Evolutionary conservation across 1,140 invertebrate species (phyloP).

Genomic region (Bombus confusus): DNA sequence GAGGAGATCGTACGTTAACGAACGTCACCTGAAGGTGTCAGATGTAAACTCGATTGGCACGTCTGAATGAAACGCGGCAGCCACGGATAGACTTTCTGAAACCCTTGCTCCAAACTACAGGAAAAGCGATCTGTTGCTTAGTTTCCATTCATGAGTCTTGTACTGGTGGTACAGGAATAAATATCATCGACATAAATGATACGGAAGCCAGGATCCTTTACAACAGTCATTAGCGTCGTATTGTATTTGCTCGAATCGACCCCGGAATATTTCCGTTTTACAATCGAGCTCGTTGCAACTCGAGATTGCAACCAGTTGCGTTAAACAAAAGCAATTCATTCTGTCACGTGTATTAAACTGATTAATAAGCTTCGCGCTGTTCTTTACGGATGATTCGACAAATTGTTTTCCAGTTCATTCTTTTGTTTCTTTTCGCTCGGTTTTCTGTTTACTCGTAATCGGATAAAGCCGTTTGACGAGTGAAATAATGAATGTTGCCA

Average conservation of each 20-base stretch:
- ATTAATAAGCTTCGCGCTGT: background rate
- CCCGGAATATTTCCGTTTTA: background rate
- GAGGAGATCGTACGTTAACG: conserved; percentile 63
- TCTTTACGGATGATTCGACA: background rate
- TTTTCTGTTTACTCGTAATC: background rate
- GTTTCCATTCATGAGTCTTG: conserved; percentile 45
- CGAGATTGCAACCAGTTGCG: background rate
- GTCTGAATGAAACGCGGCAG: conserved; percentile 58
- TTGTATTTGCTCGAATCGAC: conserved; percentile 11
- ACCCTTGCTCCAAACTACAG: conserved; percentile 6
- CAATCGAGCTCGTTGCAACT: background rate
- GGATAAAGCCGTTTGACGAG: background rate
- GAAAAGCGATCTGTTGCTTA: conserved; percentile 67
- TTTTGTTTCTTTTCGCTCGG: background rate
- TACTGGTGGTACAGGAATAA: conserved; percentile 1
- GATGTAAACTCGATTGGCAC: conserved; percentile 63
- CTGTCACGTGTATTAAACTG: background rate
- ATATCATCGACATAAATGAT: conserved; percentile 38
- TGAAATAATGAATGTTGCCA: background rate
- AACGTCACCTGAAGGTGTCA: conserved; percentile 56
- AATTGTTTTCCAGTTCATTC: background rate
- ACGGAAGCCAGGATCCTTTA: conserved; percentile 46
- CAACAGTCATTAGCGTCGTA: conserved; percentile 40
- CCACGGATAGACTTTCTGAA: conserved; percentile 44
- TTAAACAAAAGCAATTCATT: conserved; percentile 8